Conservation (phyloP, 2,113 vertebrate species). For the Nansenia antarctica region DNA sequence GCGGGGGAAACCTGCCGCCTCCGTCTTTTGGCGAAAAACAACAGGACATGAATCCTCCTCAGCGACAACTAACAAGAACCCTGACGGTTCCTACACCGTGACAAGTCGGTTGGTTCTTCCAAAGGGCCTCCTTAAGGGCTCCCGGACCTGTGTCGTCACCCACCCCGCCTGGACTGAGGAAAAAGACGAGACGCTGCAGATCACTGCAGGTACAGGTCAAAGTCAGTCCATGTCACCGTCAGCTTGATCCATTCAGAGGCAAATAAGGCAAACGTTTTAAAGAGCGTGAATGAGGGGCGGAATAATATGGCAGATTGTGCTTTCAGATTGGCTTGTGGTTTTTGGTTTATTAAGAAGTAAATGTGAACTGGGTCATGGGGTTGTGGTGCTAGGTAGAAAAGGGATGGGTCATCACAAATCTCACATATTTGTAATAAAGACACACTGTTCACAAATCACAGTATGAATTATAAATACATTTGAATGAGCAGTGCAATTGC, state of each 20-base stretch:
- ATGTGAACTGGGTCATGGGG: no score
- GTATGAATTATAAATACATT: no score
- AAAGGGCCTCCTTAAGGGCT: neutral
- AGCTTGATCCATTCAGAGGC: neutral
- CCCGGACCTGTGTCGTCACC: conserved; percentile 54
- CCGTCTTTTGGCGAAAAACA: conserved; percentile 55
- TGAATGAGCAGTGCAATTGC: no score
- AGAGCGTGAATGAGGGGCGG: neutral
- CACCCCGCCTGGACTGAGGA: conserved; percentile 20
- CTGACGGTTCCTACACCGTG: conserved; percentile 32
- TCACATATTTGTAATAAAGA: no score
- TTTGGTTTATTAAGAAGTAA: neutral
- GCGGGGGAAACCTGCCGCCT: conserved; percentile 57
- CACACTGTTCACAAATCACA: no score
- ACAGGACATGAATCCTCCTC: neutral
- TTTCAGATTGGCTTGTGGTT: no score
- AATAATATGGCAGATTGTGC: no score
- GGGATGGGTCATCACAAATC: no score
- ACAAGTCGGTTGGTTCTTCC: conserved; percentile 49
- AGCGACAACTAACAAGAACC: fast-evolving
- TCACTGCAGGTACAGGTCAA: neutral
- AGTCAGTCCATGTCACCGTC: neutral
- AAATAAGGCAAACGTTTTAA: neutral
- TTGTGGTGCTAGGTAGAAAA: no score
- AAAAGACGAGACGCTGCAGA: neutral